Base-by-base conservation (phyloP, 1,140 invertebrate species). In the Papilio dardanus region DNA sequence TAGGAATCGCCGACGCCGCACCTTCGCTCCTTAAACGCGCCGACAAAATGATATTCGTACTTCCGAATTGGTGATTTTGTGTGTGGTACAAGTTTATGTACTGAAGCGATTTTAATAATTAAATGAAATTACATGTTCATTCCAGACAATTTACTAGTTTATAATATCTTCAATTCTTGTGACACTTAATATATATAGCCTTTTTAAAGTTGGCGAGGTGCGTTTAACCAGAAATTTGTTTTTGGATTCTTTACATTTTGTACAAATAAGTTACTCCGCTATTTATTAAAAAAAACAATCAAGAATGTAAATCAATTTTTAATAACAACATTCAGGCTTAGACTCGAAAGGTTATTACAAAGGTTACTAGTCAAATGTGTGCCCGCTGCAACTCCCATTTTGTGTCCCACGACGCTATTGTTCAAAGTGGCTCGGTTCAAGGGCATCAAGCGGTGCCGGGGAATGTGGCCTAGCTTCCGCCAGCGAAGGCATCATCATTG, bases 381-480 rank as follows among this genome's bases (percentile, higher is more conserved):
- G 54, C 24, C 14, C 67, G 74, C 79, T 77, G 21, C 0, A 69
- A 58, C 73, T 66, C 28, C 40, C 66, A 62, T n/a, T 67, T 71
- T 68, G 21, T 16, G 33, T 24, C 76, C n/a, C 62, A 76, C 73
- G 19, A 71, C 75, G 46, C 77, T 71, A 83, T 83, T 83, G 83
- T 84, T 77, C 74, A 74, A 80, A 71, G 71, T 66, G 76, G 79
- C 71, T 65, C 77, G 82, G 84, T 87, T 91, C 89, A 91, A 91
- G 89, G 88, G 74, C 88, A 37, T 10, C 35, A 86, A 75, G 67
- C 85, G 65, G 62, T 83, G 80, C 74, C 83, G 78, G 81, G 79
- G 86, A 86, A 88, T 89, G 88, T 80, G 71, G 83, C 76, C 86
- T 88, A 88, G 88, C 86, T 89, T 92, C 89, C 90, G 84, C 83